Evolutionary conservation across 2,797 vertebrate genomes (phyloP).

Genomic region (Falco berigora): DNA sequence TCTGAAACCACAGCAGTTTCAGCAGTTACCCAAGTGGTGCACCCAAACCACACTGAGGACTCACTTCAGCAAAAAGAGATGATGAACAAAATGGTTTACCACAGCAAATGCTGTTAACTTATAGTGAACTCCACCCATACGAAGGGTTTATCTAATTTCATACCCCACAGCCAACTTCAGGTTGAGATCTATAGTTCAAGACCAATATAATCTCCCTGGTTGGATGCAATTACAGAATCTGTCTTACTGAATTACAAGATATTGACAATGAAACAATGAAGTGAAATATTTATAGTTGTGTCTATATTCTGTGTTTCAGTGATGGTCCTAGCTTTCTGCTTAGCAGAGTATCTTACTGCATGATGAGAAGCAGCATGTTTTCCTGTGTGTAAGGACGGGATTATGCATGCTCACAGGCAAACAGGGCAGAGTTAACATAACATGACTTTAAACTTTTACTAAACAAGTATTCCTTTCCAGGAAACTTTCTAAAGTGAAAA

Average conservation of each 20-base stretch:
- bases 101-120: conserved; percentile 55
- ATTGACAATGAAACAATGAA: neutral
- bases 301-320: neutral
- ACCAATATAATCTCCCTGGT: neutral
- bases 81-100: conserved; percentile 67
- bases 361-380: neutral
- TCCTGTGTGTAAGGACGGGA: neutral
- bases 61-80: conserved; percentile 72
- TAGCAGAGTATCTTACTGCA: neutral
- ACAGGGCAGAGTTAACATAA: neutral
- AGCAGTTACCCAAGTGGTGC: conserved; percentile 75
- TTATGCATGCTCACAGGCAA: neutral
- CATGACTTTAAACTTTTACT: neutral
- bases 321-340: neutral
- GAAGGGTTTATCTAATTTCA: conserved; percentile 47
- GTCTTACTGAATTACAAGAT: neutral
- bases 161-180: conserved; percentile 12
- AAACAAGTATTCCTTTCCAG: neutral
- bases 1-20: conserved; percentile 82
- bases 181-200: neutral
- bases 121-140: conserved; percentile 61
- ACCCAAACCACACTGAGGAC: conserved; percentile 76
- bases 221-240: neutral
- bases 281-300: neutral
- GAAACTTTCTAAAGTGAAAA: neutral